Conservation (phyloP, 2,888 invertebrate genomes). For the Andrena fulva region DNA sequence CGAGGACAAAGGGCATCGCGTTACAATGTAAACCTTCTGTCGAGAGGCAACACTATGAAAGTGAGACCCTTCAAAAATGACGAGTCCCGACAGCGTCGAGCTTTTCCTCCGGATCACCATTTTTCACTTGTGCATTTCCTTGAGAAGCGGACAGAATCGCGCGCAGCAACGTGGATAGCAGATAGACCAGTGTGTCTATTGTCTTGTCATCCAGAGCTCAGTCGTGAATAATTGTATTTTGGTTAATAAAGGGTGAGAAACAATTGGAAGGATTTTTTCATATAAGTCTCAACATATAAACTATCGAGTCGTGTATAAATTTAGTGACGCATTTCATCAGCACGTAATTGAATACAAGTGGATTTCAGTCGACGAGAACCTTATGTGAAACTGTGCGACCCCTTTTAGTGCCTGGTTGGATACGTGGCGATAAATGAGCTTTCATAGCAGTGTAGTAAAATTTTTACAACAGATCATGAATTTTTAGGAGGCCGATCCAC, state of each 20-base stretch:
- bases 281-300: no score
- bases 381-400: not conserved
- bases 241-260: not conserved
- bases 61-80: slow-evolving; percentile 40
- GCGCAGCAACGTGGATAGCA: not conserved
- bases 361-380: slow-evolving; percentile 6
- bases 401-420: not conserved
- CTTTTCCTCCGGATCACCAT: slow-evolving; percentile 6
- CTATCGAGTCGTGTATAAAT: not conserved
- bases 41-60: slow-evolving; percentile 28
- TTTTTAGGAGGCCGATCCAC: not conserved
- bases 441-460: not conserved
- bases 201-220: not conserved
- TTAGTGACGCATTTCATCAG: not conserved
- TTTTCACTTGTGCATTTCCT: slow-evolving; percentile 1
- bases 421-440: not conserved
- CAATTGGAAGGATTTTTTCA: not conserved
- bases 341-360: not conserved
- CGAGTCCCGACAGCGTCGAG: slow-evolving; percentile 8
- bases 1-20: slow-evolving; percentile 46
- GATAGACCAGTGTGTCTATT: not conserved
- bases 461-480: not conserved
- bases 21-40: slow-evolving; percentile 48
- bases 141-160: not conserved
- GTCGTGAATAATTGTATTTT: not conserved